These are phyloP conservation scores for Atherinomorus stipes DNA, from an alignment of 2,113 vertebrate species.

Conservation along the genomic window DNA sequence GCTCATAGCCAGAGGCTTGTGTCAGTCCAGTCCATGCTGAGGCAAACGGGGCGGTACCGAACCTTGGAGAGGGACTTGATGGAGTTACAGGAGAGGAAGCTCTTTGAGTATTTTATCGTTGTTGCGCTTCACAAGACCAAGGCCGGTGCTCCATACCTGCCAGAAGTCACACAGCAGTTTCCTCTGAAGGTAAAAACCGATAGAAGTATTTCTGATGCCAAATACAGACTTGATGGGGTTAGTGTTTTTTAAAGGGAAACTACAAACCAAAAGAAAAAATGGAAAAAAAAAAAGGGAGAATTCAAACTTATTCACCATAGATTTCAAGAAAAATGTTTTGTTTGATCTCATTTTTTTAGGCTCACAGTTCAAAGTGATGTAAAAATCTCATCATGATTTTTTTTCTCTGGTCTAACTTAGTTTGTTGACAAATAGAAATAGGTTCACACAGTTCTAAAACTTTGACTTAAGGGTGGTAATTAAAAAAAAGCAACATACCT, in stretches of 20 bases:
- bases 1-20: slow-evolving; percentile 95
- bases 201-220: neutral
- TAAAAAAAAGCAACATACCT: too few relatives aligned
- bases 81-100: slow-evolving; percentile 91
- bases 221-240: too few relatives aligned
- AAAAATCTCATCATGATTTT: too few relatives aligned
- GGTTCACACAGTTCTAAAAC: too few relatives aligned
- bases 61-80: slow-evolving; percentile 89
- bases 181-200: slow-evolving; percentile 87
- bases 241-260: too few relatives aligned
- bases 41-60: slow-evolving; percentile 87
- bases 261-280: too few relatives aligned
- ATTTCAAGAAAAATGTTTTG: neutral
- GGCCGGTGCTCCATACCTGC: slow-evolving; percentile 90
- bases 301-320: too few relatives aligned
- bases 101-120: slow-evolving; percentile 96
- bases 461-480: too few relatives aligned
- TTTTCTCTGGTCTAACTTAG: too few relatives aligned
- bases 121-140: slow-evolving; percentile 94
- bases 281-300: too few relatives aligned
- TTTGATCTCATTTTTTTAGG: neutral
- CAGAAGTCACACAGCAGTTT: slow-evolving; percentile 97
- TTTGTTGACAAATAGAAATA: too few relatives aligned
- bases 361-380: neutral
- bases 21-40: slow-evolving; percentile 92